phyloP scores from a whole-genome alignment of 2,888 invertebrate species.

The Acanthosepion esculentum region DNA sequence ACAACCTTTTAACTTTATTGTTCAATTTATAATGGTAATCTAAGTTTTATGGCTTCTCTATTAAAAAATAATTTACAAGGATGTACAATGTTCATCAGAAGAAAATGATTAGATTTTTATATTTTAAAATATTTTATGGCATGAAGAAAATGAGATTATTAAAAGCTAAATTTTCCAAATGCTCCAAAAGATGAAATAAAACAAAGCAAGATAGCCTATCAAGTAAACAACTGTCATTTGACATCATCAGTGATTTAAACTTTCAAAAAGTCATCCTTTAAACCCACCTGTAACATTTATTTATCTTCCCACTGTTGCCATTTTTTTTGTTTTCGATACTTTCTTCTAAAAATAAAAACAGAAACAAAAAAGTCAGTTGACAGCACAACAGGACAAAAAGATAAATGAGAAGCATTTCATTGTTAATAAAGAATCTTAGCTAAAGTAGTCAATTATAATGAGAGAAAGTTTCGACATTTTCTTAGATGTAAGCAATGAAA shows the following conservation, averaged over 20 bases:
- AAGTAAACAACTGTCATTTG: background rate
- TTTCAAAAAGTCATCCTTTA: background rate
- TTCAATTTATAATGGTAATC: too few relatives aligned
- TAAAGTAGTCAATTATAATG: background rate
- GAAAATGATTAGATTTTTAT: background rate
- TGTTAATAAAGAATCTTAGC: background rate
- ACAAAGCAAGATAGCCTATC: background rate
- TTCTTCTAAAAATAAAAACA: background rate
- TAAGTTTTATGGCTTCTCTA: too few relatives aligned
- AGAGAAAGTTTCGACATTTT: background rate
- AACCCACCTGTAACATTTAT: constrained; percentile 35
- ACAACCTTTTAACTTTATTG: too few relatives aligned
- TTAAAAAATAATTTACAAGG: too few relatives aligned
- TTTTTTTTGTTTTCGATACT: constrained; percentile 35
- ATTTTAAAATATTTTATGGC: background rate
- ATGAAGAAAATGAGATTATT: background rate
- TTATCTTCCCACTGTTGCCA: background rate
- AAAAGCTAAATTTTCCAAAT: background rate
- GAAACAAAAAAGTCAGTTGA: background rate
- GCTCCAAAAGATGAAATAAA: background rate
- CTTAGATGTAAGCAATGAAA: background rate
- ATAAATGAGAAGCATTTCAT: background rate
- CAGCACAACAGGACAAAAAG: background rate
- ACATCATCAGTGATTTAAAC: background rate
- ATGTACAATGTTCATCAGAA: too few relatives aligned